Evolutionary conservation across 2,888 invertebrate species (phyloP).

Genomic region (Andricus curvator): DNA sequence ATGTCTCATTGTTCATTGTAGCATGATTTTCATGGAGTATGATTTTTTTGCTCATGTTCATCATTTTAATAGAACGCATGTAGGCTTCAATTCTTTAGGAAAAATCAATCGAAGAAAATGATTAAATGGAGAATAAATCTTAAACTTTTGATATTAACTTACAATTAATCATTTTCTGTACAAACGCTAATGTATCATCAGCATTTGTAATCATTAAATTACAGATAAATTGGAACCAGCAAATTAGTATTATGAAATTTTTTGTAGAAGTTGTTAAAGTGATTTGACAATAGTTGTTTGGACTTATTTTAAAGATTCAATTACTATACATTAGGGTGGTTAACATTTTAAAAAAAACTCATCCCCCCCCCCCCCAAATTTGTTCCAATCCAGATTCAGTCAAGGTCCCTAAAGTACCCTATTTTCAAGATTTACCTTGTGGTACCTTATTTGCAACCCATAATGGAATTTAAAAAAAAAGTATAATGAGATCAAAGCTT

Average conservation of each 20-base stretch:
- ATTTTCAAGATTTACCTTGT: no score
- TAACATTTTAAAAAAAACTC: no score
- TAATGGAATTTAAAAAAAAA: no score
- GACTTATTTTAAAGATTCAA: neutral
- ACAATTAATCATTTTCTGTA: no score
- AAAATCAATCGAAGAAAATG: neutral
- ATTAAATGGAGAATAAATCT: neutral
- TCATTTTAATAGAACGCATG: no score
- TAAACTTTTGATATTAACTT: neutral
- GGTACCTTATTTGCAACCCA: no score
- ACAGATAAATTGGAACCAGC: neutral
- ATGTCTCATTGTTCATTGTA: constrained; percentile 9
- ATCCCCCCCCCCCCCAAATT: no score
- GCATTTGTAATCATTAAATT: neutral
- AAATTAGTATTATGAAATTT: neutral
- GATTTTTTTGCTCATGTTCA: constrained; percentile 6
- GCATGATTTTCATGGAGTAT: constrained; percentile 18
- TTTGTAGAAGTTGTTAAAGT: neutral
- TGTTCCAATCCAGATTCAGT: no score
- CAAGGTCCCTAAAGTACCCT: no score
- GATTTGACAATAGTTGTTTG: neutral
- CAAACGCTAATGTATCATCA: neutral
- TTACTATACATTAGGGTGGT: no score
- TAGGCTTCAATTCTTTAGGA: neutral
- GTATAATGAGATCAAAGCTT: no score